These are phyloP conservation scores for Zoanthus gigantus DNA, from an alignment of 92 coral and sea anemone species.

Conservation along the genomic window DNA sequence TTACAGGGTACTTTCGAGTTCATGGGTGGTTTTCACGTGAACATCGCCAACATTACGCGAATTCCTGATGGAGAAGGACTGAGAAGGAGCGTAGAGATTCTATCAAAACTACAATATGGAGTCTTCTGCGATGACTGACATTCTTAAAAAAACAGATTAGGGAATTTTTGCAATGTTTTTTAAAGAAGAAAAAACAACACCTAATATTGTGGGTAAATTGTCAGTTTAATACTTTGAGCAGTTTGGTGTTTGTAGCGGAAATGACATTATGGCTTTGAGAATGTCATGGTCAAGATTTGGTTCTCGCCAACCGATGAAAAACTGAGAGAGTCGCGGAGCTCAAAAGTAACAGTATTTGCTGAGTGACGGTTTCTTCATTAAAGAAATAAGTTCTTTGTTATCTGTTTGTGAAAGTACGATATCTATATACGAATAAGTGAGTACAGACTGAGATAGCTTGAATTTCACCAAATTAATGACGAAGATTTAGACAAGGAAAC, in stretches of 20 bases:
- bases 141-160: background rate
- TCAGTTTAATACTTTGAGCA: slow-evolving; percentile 6
- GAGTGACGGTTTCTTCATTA: slow-evolving; percentile 32
- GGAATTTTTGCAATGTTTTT: slow-evolving; percentile 8
- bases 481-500: too few species aligned
- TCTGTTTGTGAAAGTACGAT: slow-evolving; percentile 58
- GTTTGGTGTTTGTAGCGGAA: slow-evolving; percentile 19
- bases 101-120: background rate
- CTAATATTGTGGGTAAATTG: slow-evolving; percentile 7
- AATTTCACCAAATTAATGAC: too few species aligned
- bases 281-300: slow-evolving; percentile 20
- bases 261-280: slow-evolving; percentile 24
- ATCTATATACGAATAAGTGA: too few species aligned
- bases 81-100: background rate
- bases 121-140: slow-evolving; percentile 10
- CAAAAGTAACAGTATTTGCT: slow-evolving; percentile 39
- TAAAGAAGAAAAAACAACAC: slow-evolving; percentile 1
- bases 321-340: background rate
- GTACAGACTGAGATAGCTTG: too few species aligned
- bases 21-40: too few species aligned
- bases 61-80: too few species aligned
- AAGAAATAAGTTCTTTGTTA: slow-evolving; percentile 54
- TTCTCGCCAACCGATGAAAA: background rate
- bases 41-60: background rate
- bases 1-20: too few species aligned